A percentile compares a stretch with the other conserved stretches of the same genome.
Evolutionary conservation across 2,888 invertebrate genomes (phyloP).

Genomic region (Acheta domesticus): DNA sequence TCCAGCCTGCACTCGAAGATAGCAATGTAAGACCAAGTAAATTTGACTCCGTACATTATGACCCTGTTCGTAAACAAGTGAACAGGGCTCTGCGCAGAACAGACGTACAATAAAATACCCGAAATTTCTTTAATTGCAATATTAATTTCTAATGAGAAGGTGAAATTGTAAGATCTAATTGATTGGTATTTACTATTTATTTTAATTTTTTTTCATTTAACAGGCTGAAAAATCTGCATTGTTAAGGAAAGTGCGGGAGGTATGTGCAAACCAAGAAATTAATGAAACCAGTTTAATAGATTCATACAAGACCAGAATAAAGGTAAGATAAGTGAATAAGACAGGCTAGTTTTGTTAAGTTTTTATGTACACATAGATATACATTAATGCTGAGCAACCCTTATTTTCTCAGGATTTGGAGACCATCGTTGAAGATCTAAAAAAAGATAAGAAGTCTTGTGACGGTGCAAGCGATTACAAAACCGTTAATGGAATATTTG

Average conservation of each 20-base stretch:
- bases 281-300: background rate
- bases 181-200: too few relatives aligned
- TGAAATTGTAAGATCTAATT: too few relatives aligned
- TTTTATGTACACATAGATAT: background rate
- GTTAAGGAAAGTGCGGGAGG: background rate
- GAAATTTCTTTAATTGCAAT: too few relatives aligned
- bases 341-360: background rate
- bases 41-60: too few relatives aligned
- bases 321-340: background rate
- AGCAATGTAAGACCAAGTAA: too few relatives aligned
- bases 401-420: background rate
- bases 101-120: too few relatives aligned
- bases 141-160: too few relatives aligned
- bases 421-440: background rate
- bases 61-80: too few relatives aligned
- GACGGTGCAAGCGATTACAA: background rate
- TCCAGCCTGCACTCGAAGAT: too few relatives aligned
- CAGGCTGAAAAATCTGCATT: slow-evolving; percentile 18
- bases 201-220: too few relatives aligned
- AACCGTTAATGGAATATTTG: background rate
- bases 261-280: background rate
- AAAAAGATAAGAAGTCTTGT: background rate
- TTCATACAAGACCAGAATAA: background rate
- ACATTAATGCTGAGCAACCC: background rate
- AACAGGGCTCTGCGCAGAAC: too few relatives aligned